Evolutionary conservation across 2,113 vertebrate species (phyloP).

Genomic region (Xenopus laevis): DNA sequence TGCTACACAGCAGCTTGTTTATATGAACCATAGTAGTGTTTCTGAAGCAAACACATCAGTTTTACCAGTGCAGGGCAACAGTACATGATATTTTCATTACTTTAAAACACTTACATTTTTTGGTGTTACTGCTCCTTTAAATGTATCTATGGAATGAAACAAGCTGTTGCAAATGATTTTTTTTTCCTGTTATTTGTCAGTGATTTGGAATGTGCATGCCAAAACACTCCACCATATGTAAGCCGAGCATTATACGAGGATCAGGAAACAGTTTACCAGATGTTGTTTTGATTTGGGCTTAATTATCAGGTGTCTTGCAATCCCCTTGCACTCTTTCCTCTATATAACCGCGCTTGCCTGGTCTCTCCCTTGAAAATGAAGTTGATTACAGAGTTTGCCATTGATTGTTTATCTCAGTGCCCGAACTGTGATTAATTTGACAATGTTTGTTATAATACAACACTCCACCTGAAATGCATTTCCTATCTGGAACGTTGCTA

Average conservation of each 20-base stretch:
- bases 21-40: too few species aligned
- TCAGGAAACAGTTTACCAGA: slow-evolving; percentile 44
- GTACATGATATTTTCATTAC: too few species aligned
- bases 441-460: slow-evolving; percentile 9
- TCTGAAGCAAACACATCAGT: too few species aligned
- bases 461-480: slow-evolving; percentile 2
- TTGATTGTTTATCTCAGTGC: background rate
- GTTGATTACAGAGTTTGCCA: slow-evolving; percentile 15
- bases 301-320: slow-evolving; percentile 45
- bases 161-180: too few species aligned
- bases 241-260: slow-evolving; percentile 42
- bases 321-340: slow-evolving; percentile 41
- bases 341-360: slow-evolving; percentile 12
- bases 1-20: too few species aligned
- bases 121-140: background rate
- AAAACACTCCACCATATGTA: slow-evolving; percentile 39
- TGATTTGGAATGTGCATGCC: slow-evolving; percentile 32
- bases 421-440: slow-evolving; percentile 14
- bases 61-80: too few species aligned
- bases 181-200: slow-evolving; percentile 21
- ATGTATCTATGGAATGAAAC: too few species aligned
- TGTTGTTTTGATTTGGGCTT: slow-evolving; percentile 46
- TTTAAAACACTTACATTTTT: too few species aligned
- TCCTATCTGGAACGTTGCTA: background rate
- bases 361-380: slow-evolving; percentile 13